These are phyloP conservation scores for Meloe dianella DNA, from an alignment of 2,888 invertebrate species.

Conservation along the genomic window DNA sequence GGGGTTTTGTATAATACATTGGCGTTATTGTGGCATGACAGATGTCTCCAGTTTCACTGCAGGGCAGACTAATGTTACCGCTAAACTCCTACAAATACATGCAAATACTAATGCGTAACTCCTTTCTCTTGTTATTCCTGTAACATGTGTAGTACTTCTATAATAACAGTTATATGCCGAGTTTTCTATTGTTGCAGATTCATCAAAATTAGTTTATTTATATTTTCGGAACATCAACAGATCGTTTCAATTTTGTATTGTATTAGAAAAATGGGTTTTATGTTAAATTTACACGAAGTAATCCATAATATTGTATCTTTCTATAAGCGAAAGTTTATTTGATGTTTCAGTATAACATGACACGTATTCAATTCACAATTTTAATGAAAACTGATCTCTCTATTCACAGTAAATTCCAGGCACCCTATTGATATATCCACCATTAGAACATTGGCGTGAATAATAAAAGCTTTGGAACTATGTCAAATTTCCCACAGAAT, in stretches of 20 bases:
- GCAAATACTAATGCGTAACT: slow-evolving; percentile 13
- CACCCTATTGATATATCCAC: no score
- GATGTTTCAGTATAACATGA: no score
- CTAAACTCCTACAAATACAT: neutral
- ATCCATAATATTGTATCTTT: no score
- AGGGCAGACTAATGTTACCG: slow-evolving; percentile 30
- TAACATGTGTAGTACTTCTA: slow-evolving; percentile 31
- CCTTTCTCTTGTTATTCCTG: slow-evolving; percentile 12
- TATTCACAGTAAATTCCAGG: neutral
- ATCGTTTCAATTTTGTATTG: no score
- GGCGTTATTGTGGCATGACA: slow-evolving; percentile 42
- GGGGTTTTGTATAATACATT: slow-evolving; percentile 35
- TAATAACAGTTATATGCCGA: slow-evolving; percentile 24
- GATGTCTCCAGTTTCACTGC: slow-evolving; percentile 44
- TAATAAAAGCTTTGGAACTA: no score
- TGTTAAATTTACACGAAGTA: neutral
- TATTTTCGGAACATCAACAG: neutral
- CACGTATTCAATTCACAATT: slow-evolving; percentile 11
- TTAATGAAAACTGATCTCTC: neutral
- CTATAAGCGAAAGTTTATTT: no score
- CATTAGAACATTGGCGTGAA: no score
- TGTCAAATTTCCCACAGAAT: no score
- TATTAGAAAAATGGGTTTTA: no score
- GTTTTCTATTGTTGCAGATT: slow-evolving; percentile 30
- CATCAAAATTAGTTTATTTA: slow-evolving; percentile 28